phyloP scores from a whole-genome alignment of 2,797 vertebrate genomes.

The Astyanax mexicanus region DNA sequence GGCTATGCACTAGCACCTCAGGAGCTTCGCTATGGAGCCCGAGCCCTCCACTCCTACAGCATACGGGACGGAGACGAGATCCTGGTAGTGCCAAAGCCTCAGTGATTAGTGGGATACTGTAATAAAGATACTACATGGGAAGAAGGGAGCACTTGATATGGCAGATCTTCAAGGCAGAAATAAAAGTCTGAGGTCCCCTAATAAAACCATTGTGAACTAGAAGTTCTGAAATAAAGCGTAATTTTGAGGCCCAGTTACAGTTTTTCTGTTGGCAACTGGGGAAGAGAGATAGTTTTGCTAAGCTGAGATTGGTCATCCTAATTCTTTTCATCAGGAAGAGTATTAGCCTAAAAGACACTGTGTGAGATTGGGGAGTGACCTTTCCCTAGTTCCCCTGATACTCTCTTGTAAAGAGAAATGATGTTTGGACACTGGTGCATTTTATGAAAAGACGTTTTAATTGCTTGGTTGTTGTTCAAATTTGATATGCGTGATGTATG shows the following conservation, averaged over 20 bases:
- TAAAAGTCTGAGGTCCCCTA: slow-evolving; percentile 9
- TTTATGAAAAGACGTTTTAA: slow-evolving; percentile 8
- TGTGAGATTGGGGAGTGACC: slow-evolving; percentile 2
- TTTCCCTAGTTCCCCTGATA: not conserved
- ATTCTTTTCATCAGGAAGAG: slow-evolving; percentile 4
- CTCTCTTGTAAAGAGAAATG: slow-evolving; percentile 6
- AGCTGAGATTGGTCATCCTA: not conserved
- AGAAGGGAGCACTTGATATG: slow-evolving; percentile 1
- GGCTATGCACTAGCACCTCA: slow-evolving; percentile 84
- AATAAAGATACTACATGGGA: not conserved
- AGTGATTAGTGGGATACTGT: slow-evolving; percentile 26
- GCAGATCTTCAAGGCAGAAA: not conserved
- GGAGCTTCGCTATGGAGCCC: slow-evolving; percentile 89
- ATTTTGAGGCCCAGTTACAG: not conserved
- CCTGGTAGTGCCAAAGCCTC: slow-evolving; percentile 84
- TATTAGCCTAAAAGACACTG: slow-evolving; percentile 5
- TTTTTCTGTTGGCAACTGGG: slow-evolving; percentile 1
- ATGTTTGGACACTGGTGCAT: slow-evolving; percentile 10
- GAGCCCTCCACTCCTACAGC: slow-evolving; percentile 92
- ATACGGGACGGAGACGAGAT: slow-evolving; percentile 96
- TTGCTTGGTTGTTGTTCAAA: not conserved
- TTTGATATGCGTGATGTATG: not conserved
- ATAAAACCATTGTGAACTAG: slow-evolving; percentile 3
- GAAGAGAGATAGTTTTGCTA: not conserved
- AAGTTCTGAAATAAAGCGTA: slow-evolving; percentile 7